A percentile compares a stretch with the other conserved stretches of the same genome.
Evolutionary conservation across 2,888 invertebrate species (phyloP).

Genomic region (Agrotis ipsilon): DNA sequence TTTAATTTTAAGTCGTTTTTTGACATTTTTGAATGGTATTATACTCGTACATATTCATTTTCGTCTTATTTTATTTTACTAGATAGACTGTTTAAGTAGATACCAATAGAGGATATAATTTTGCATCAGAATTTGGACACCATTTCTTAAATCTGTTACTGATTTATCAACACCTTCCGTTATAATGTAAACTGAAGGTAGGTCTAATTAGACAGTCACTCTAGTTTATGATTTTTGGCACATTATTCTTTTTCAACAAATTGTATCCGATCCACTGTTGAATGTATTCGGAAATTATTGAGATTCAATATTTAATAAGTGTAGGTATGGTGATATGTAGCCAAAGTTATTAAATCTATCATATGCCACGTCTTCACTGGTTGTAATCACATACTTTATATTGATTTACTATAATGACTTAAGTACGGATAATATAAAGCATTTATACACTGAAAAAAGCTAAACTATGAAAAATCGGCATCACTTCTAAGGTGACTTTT

Average conservation of each 20-base stretch:
- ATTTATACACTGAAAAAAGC: constrained; percentile 62
- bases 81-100: not conserved
- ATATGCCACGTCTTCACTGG: constrained; percentile 62
- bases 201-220: constrained; percentile 5
- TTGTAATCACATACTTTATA: constrained; percentile 54
- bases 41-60: not conserved
- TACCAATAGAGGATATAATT: not conserved
- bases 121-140: not conserved
- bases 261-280: constrained; percentile 1
- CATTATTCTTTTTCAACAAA: constrained; percentile 18
- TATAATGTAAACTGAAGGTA: not conserved
- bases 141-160: not conserved
- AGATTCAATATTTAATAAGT: constrained; percentile 7
- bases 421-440: constrained; percentile 56
- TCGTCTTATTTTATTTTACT: not conserved
- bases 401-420: constrained; percentile 52
- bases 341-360: constrained; percentile 35
- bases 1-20: constrained; percentile 10
- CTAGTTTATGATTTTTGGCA: constrained; percentile 7
- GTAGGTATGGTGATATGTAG: constrained; percentile 12
- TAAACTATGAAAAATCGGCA: constrained; percentile 49
- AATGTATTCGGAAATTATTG: constrained; percentile 24
- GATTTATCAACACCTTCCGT: not conserved
- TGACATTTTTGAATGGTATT: not conserved
- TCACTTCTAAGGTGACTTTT: constrained; percentile 57